These are phyloP conservation scores for Amblyteles armatorius DNA, from an alignment of 2,888 invertebrate genomes.

Conservation along the genomic window DNA sequence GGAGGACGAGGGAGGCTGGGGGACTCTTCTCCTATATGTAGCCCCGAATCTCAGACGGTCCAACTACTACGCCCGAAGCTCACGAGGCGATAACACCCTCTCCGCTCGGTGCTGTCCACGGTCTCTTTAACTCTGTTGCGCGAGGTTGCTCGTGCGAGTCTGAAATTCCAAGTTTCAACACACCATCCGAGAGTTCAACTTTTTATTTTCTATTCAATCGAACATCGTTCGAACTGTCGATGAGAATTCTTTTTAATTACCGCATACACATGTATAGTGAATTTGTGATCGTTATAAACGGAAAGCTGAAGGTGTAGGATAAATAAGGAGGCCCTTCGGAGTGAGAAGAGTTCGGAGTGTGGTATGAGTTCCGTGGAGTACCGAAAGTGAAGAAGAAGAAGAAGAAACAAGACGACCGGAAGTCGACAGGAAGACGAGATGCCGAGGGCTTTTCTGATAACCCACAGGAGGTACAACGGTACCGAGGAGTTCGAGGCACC, in stretches of 20 bases:
- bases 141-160: not conserved
- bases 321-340: not conserved
- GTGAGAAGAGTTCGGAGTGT: slow-evolving; percentile 40
- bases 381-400: slow-evolving; percentile 50
- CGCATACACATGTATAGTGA: slow-evolving; percentile 33
- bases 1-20: slow-evolving; percentile 80
- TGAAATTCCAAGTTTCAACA: not conserved
- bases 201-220: slow-evolving; percentile 7
- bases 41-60: slow-evolving; percentile 82
- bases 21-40: slow-evolving; percentile 82
- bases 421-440: slow-evolving; percentile 79
- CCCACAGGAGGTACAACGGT: slow-evolving; percentile 87
- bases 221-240: not conserved
- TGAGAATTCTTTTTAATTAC: not conserved
- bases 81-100: slow-evolving; percentile 78
- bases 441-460: slow-evolving; percentile 89
- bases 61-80: slow-evolving; percentile 83
- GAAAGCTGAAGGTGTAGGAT: slow-evolving; percentile 35
- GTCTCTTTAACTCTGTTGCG: slow-evolving; percentile 15
- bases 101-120: slow-evolving; percentile 18
- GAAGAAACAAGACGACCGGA: slow-evolving; percentile 19
- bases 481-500: slow-evolving; percentile 79
- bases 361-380: slow-evolving; percentile 65
- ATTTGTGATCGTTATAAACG: slow-evolving; percentile 44
- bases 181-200: not conserved